These are phyloP conservation scores for Hylaeus anthracinus DNA, from an alignment of 1,140 invertebrate species.

Conservation along the genomic window DNA sequence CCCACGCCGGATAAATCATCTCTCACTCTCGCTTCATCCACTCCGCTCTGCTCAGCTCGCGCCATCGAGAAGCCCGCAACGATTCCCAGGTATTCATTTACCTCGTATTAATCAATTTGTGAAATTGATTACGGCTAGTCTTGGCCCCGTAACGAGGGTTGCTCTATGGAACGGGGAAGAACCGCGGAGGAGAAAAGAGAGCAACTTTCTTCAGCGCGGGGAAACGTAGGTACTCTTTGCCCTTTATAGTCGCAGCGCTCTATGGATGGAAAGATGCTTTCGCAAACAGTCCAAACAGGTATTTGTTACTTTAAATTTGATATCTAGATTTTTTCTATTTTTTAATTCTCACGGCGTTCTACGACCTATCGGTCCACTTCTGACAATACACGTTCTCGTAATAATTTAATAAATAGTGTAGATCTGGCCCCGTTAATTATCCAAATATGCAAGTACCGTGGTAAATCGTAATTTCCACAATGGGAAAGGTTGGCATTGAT, in stretches of 20 bases:
- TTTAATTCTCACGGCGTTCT: too few species aligned
- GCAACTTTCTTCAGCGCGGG: background rate
- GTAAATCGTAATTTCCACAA: too few species aligned
- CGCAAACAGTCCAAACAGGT: too few species aligned
- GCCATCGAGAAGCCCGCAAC: slow-evolving; percentile 44
- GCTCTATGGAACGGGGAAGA: slow-evolving; percentile 14
- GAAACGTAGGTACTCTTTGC: background rate
- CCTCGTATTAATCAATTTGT: slow-evolving; percentile 78
- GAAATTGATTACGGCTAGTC: slow-evolving; percentile 75
- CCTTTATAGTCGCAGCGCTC: too few species aligned
- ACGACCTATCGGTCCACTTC: too few species aligned
- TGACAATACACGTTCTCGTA: too few species aligned
- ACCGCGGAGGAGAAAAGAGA: slow-evolving; percentile 3
- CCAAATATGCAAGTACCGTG: too few species aligned
- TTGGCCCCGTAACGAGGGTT: slow-evolving; percentile 58
- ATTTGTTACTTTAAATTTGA: too few species aligned
- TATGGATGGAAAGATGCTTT: background rate
- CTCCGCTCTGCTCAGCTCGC: slow-evolving; percentile 33
- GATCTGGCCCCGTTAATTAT: too few species aligned
- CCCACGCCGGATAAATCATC: slow-evolving; percentile 78
- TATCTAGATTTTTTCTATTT: too few species aligned
- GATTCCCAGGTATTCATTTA: slow-evolving; percentile 78
- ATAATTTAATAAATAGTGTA: too few species aligned
- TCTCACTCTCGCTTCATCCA: slow-evolving; percentile 21
- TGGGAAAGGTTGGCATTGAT: too few species aligned